A percentile compares a stretch with the other conserved stretches of the same genome.
phyloP scores from a whole-genome alignment of 2,888 invertebrate genomes.

The Drosophila pseudotalamancana region DNA sequence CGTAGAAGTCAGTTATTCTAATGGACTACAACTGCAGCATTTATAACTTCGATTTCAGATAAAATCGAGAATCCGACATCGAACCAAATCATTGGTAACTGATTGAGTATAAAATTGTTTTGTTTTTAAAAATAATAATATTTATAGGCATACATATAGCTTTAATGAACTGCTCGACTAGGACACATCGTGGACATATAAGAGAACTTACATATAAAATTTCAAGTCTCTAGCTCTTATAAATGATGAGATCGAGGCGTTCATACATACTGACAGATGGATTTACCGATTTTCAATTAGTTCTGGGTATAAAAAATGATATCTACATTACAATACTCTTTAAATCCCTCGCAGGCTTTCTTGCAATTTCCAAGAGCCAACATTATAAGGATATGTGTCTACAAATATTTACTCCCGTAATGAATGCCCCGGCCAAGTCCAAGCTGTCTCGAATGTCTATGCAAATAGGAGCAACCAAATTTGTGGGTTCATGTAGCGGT shows the following conservation, averaged over 20 bases:
- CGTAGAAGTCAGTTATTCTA: conserved; percentile 50
- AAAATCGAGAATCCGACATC: neutral
- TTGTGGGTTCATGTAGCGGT: conserved; percentile 32
- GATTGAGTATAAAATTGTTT: too few relatives aligned
- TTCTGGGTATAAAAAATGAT: neutral
- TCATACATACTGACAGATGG: too few relatives aligned
- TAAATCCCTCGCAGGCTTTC: too few relatives aligned
- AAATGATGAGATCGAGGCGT: too few relatives aligned
- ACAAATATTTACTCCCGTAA: conserved; percentile 64
- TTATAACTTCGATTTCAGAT: conserved; percentile 34
- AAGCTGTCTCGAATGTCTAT: conserved; percentile 34
- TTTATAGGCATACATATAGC: too few relatives aligned
- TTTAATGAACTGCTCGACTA: too few relatives aligned
- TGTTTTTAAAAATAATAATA: too few relatives aligned
- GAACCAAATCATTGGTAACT: too few relatives aligned
- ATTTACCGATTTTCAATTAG: too few relatives aligned
- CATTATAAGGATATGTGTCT: neutral
- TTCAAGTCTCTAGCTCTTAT: too few relatives aligned
- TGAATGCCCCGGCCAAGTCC: conserved; percentile 15
- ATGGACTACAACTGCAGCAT: conserved; percentile 64
- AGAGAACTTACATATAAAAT: too few relatives aligned
- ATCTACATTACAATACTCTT: neutral
- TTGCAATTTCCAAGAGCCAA: neutral
- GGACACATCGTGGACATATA: too few relatives aligned
- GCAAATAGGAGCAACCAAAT: conserved; percentile 48